Percentiles rank a stretch among this genome's conserved stretches.
phyloP scores from a whole-genome alignment of 2,888 invertebrate species.

The Ennomos erosarius region DNA sequence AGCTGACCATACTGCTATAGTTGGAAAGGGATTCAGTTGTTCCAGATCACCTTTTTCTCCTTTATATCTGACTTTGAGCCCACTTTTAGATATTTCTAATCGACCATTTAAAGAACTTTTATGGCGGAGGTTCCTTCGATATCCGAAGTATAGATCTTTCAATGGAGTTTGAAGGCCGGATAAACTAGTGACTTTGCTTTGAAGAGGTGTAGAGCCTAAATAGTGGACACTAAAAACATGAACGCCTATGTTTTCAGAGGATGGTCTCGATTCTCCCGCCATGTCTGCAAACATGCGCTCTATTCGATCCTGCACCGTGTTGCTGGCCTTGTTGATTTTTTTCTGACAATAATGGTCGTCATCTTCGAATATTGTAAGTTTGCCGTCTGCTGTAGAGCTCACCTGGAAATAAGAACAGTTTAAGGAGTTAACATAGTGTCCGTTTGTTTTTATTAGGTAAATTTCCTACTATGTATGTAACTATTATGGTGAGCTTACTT shows the following conservation, averaged over 20 bases:
- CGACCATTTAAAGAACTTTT: constrained; percentile 84
- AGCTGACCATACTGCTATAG: constrained; percentile 97
- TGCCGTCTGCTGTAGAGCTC: constrained; percentile 64
- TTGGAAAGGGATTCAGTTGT: constrained; percentile 93
- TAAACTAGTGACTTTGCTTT: constrained; percentile 92
- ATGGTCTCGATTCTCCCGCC: constrained; percentile 82
- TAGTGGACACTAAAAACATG: constrained; percentile 91
- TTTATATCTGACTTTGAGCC: constrained; percentile 90
- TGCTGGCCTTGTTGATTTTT: constrained; percentile 75
- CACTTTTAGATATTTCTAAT: constrained; percentile 88
- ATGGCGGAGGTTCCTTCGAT: constrained; percentile 82
- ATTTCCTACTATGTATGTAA: too few relatives aligned
- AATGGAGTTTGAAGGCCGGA: constrained; percentile 93
- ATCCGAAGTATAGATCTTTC: constrained; percentile 88
- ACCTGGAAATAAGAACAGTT: constrained; percentile 51
- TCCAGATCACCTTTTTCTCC: constrained; percentile 87
- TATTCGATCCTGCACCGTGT: constrained; percentile 93
- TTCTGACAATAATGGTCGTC: constrained; percentile 73
- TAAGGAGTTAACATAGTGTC: too few relatives aligned
- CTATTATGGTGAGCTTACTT: too few relatives aligned
- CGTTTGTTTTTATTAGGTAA: too few relatives aligned
- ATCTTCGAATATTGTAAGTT: constrained; percentile 71
- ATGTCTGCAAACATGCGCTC: constrained; percentile 94
- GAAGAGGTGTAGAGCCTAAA: constrained; percentile 91
- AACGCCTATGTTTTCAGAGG: constrained; percentile 81